Conservation (phyloP, 2,888 invertebrate genomes). For the Dolomedes plantarius region DNA sequence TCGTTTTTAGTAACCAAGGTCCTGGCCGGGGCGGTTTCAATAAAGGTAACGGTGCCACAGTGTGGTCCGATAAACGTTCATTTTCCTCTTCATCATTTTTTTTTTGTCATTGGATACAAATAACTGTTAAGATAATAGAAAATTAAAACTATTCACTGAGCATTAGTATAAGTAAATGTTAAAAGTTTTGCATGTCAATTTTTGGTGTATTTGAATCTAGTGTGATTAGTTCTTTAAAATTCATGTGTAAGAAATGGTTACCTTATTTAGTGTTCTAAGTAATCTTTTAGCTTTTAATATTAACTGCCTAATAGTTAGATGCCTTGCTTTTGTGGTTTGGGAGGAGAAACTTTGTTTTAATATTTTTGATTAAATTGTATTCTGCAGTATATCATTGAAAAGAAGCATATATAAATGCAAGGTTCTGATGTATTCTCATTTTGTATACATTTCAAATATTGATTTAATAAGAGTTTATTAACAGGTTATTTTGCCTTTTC, state of each 20-base stretch:
- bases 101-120: not conserved
- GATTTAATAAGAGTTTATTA: not conserved
- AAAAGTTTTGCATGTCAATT: not conserved
- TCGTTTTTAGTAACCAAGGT: conserved; percentile 73
- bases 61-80: conserved; percentile 67
- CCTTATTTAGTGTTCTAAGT: not conserved
- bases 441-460: not conserved
- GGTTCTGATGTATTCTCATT: not conserved
- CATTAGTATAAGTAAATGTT: not conserved
- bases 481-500: not conserved
- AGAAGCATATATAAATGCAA: conserved; percentile 5
- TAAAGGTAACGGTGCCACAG: conserved; percentile 73
- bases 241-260: too few species aligned
- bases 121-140: not conserved
- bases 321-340: not conserved
- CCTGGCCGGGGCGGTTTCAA: conserved; percentile 73
- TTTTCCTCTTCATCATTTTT: conserved; percentile 37
- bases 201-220: not conserved
- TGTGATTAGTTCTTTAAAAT: too few species aligned
- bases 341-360: not conserved
- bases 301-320: too few species aligned
- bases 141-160: not conserved
- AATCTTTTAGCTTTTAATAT: not conserved
- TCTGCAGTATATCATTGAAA: conserved; percentile 14
- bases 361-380: not conserved